phyloP scores from a whole-genome alignment of 2,113 vertebrate species.

The Orientallactaga bullata region DNA sequence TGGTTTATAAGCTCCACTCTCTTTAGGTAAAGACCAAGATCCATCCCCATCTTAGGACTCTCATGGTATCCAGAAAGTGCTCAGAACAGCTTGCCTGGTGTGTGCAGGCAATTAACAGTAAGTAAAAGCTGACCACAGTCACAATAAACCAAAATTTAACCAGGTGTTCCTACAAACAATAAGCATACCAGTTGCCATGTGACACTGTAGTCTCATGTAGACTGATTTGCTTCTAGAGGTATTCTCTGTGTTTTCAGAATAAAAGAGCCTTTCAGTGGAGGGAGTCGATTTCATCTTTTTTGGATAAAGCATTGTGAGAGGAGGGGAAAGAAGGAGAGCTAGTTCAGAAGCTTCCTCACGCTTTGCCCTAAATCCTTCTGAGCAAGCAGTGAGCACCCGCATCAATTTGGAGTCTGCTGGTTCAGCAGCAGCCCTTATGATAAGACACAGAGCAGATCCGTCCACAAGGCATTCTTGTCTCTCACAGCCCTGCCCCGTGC shows the following conservation, averaged over 20 bases:
- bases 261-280: constrained; percentile 49
- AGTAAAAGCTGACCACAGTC: constrained; percentile 38
- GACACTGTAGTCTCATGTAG: background rate
- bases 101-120: background rate
- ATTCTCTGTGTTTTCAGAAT: constrained; percentile 23
- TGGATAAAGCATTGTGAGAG: background rate
- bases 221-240: background rate
- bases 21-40: background rate
- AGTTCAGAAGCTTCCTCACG: background rate
- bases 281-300: background rate
- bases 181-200: background rate
- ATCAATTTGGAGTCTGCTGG: background rate
- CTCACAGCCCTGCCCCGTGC: background rate
- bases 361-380: background rate
- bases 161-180: constrained; percentile 2
- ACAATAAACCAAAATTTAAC: background rate
- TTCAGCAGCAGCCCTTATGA: background rate
- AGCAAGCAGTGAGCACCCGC: accelerated
- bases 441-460: background rate
- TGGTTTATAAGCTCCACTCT: background rate
- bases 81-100: background rate
- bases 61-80: background rate
- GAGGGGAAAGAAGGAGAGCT: too few species aligned
- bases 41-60: background rate
- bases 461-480: background rate